phyloP scores from a whole-genome alignment of 2,113 vertebrate species.

The Pipa parva region DNA sequence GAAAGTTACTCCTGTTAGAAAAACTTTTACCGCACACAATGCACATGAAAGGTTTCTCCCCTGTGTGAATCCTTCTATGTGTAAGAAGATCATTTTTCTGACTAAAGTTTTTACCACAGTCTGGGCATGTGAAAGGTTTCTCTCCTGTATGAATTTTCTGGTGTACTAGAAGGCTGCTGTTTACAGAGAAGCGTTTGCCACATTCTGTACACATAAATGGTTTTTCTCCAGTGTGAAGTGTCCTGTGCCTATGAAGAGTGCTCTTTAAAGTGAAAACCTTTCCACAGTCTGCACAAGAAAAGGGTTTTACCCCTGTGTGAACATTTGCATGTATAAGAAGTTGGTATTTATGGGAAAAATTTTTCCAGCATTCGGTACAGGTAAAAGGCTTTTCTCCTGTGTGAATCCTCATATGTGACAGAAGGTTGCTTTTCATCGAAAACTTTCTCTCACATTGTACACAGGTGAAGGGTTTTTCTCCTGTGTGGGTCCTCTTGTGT shows the following conservation, averaged over 20 bases:
- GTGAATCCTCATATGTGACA: conserved; percentile 8
- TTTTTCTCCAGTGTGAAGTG: neutral
- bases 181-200: conserved; percentile 3
- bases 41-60: too few relatives aligned
- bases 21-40: conserved; percentile 9
- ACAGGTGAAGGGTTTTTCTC: neutral
- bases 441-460: neutral
- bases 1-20: neutral
- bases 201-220: conserved; percentile 3
- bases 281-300: neutral
- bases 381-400: conserved; percentile 13
- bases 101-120: conserved; percentile 16
- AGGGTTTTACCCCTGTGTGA: neutral
- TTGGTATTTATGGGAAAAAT: neutral
- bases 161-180: neutral
- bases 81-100: conserved; percentile 3
- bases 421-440: neutral
- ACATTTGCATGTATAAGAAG: neutral
- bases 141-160: neutral
- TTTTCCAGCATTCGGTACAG: conserved; percentile 3
- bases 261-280: neutral
- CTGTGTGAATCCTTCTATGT: conserved; percentile 9
- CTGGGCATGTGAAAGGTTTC: neutral
- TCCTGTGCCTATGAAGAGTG: neutral
- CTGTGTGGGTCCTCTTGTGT: neutral